phyloP scores from a whole-genome alignment of 2,113 vertebrate genomes.

The Chloropsis cyanopogon region DNA sequence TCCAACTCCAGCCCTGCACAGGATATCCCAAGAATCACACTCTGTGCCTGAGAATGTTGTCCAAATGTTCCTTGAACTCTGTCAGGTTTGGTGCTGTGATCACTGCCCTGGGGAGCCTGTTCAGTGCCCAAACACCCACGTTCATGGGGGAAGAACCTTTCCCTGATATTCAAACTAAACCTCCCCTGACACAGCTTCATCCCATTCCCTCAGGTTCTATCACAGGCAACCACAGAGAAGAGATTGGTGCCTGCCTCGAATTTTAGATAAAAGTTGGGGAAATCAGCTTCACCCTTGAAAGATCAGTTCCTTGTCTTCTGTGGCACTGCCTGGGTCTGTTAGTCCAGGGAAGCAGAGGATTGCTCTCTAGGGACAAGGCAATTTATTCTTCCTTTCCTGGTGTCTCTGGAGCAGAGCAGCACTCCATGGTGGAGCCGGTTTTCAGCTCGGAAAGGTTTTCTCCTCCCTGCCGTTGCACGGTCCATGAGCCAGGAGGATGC shows the following conservation, averaged over 20 bases:
- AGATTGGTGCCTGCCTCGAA: background rate
- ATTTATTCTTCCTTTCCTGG: background rate
- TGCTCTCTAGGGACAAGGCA: background rate
- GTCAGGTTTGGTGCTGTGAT: background rate
- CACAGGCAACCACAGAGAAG: background rate
- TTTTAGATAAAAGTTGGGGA: background rate
- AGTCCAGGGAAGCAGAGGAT: background rate
- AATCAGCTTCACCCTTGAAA: background rate
- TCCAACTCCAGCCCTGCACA: background rate
- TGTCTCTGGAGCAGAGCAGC: background rate
- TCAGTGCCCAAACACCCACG: accelerated
- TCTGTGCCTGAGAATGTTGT: background rate
- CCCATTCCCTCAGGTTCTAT: accelerated
- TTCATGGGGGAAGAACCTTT: background rate
- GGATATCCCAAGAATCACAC: background rate
- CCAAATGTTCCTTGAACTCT: background rate
- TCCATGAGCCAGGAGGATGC: background rate
- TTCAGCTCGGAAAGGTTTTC: background rate
- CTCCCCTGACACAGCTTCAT: background rate
- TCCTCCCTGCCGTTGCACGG: background rate
- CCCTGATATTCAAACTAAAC: background rate
- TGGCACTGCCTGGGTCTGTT: background rate
- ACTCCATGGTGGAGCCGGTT: background rate
- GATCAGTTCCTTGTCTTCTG: background rate
- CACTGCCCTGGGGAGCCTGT: background rate